Conservation (phyloP, 2,113 vertebrate genomes). For the Bothrops jararaca region DNA sequence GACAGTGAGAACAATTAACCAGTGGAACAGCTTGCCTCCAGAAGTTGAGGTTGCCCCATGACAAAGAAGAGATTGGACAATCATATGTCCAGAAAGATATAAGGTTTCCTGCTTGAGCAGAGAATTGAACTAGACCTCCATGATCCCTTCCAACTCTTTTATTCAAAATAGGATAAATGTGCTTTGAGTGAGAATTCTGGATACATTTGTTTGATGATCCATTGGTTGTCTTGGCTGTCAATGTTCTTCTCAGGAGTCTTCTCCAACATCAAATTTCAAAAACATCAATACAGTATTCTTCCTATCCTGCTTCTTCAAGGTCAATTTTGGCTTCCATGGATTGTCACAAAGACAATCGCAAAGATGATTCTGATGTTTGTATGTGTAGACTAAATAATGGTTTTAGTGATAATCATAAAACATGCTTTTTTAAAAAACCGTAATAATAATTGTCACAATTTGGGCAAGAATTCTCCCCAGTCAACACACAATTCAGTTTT, state of each 20-base stretch:
- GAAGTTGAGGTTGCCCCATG: too few species aligned
- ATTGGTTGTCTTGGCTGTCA: not conserved
- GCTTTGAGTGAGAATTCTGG: not conserved
- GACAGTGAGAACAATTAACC: too few species aligned
- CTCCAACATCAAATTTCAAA: not conserved
- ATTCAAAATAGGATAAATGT: not conserved
- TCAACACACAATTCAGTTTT: conserved; percentile 41
- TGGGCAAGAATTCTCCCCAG: conserved; percentile 15
- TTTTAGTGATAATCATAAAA: not conserved
- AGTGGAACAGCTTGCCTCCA: too few species aligned
- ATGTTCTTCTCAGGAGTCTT: not conserved
- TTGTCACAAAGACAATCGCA: not conserved
- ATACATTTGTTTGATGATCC: not conserved
- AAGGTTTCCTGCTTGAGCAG: too few species aligned
- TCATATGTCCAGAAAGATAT: too few species aligned
- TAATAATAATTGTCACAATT: conserved; percentile 3
- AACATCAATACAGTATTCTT: not conserved
- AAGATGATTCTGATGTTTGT: not conserved
- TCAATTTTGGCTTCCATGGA: not conserved
- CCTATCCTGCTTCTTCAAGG: not conserved
- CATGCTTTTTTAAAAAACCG: conserved; percentile 37
- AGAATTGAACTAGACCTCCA: too few species aligned
- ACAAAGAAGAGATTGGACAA: too few species aligned
- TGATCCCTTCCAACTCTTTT: too few species aligned
- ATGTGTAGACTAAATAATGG: not conserved